phyloP scores from a whole-genome alignment of 1,140 invertebrate species.

The Drosophila pectinifera region DNA sequence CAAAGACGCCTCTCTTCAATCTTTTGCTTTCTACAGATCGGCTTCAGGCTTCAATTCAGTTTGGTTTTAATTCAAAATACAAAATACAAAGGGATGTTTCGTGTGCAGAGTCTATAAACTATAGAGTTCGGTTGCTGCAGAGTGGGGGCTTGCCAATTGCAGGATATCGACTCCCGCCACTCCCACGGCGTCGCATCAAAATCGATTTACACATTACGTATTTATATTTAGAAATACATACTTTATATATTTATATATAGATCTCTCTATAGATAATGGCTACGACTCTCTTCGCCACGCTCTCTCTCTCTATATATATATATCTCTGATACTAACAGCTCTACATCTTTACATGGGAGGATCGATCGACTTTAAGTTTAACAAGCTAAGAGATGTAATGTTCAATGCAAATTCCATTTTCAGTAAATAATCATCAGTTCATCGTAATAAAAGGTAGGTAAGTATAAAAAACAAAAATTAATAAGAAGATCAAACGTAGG shows the following conservation, averaged over 20 bases:
- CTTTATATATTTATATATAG: conserved; percentile 57
- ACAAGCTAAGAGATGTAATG: conserved; percentile 36
- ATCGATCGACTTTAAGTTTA: conserved; percentile 40
- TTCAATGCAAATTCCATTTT: conserved; percentile 44
- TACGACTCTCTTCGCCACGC: conserved; percentile 19
- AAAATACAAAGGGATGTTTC: conserved; percentile 46
- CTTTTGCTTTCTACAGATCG: conserved; percentile 29
- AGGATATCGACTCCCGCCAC: conserved; percentile 25
- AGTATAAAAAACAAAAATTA: conserved; percentile 40
- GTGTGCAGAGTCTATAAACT: conserved; percentile 37
- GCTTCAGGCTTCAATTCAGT: conserved; percentile 40
- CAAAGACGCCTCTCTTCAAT: neutral
- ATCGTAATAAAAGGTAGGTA: conserved; percentile 30
- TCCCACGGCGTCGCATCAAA: conserved; percentile 13
- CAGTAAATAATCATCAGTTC: conserved; percentile 43
- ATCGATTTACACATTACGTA: conserved; percentile 50
- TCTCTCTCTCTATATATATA: neutral
- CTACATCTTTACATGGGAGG: conserved; percentile 39
- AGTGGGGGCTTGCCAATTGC: conserved; percentile 13
- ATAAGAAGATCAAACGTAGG: conserved; percentile 47
- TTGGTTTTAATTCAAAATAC: conserved; percentile 39
- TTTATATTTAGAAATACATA: conserved; percentile 46
- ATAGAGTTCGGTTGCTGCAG: conserved; percentile 33
- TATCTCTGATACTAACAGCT: conserved; percentile 33
- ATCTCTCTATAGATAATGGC: conserved; percentile 42